Evolutionary conservation across 2,113 vertebrate species (phyloP).

Genomic region (Patagioenas fasciata): DNA sequence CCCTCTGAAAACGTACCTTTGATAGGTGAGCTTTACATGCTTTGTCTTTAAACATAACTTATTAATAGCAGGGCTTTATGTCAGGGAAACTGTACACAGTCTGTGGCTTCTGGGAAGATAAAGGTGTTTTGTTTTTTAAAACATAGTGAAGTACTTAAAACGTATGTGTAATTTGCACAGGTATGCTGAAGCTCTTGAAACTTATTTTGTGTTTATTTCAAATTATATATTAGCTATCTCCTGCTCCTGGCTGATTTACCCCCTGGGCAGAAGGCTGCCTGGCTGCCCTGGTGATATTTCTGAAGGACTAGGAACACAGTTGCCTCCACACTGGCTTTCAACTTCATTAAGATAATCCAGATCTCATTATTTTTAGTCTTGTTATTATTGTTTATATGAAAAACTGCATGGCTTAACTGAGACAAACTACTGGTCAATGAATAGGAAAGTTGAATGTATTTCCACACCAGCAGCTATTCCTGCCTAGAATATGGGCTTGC

Average conservation of each 20-base stretch:
- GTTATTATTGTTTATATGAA: background rate
- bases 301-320: background rate
- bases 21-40: slow-evolving; percentile 81
- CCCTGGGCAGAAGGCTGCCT: background rate
- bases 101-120: background rate
- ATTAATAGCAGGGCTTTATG: background rate
- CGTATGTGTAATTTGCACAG: background rate
- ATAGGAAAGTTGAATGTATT: background rate
- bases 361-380: background rate
- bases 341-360: background rate
- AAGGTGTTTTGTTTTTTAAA: background rate
- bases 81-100: background rate
- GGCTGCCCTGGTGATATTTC: background rate
- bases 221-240: background rate
- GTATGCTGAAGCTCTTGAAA: background rate
- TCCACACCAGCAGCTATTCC: background rate
- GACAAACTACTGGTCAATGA: background rate
- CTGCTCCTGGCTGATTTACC: background rate
- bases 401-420: background rate
- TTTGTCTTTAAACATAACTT: background rate
- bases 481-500: background rate
- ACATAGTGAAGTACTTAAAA: background rate
- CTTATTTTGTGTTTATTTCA: background rate
- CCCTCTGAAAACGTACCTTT: slow-evolving; percentile 95
- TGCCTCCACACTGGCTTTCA: background rate